Conservation (phyloP, 2,888 invertebrate species). For the Cheilosia urbana region DNA sequence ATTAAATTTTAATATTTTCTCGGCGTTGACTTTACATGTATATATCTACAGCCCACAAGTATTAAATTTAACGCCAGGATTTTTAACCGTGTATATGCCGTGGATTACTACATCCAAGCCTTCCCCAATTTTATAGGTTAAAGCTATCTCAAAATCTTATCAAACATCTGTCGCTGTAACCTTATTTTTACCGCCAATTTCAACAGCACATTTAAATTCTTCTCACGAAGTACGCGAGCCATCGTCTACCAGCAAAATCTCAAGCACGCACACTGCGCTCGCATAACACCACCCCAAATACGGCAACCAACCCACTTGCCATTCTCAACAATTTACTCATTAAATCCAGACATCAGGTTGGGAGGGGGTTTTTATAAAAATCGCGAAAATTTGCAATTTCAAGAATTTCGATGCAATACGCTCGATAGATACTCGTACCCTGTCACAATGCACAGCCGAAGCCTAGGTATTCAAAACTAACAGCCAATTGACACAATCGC, state of each 20-base stretch:
- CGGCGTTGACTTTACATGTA: too few species aligned
- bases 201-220: constrained; percentile 51
- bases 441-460: not conserved
- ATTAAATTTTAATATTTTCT: too few species aligned
- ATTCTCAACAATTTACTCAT: constrained; percentile 52
- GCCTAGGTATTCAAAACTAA: constrained; percentile 46
- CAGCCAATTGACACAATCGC: constrained; percentile 60
- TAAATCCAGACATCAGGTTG: constrained; percentile 31
- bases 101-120: not conserved
- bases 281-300: constrained; percentile 53
- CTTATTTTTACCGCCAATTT: constrained; percentile 42
- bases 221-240: constrained; percentile 50
- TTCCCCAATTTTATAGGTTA: not conserved
- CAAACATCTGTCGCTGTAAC: constrained; percentile 38
- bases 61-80: too few species aligned
- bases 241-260: constrained; percentile 26
- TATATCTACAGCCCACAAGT: too few species aligned
- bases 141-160: constrained; percentile 31
- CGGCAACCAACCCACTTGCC: constrained; percentile 49
- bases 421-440: not conserved
- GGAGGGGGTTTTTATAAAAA: not conserved
- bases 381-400: not conserved
- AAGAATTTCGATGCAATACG: constrained; percentile 38
- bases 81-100: too few species aligned
- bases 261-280: constrained; percentile 36